These are phyloP conservation scores for Neopelma chrysocephalum DNA, from an alignment of 2,797 vertebrate species.

Conservation along the genomic window DNA sequence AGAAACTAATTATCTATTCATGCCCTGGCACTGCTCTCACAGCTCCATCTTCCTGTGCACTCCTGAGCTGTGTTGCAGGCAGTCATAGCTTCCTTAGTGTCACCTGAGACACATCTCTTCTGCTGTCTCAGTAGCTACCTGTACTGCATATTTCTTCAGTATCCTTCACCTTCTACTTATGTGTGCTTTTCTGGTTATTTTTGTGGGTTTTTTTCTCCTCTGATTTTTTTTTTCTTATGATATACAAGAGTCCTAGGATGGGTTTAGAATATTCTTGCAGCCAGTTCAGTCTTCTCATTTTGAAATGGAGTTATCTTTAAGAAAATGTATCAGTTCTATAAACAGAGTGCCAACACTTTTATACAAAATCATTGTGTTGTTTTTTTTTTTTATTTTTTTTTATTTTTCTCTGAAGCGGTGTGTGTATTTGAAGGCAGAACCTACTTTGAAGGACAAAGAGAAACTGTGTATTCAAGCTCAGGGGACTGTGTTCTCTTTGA, in stretches of 20 bases:
- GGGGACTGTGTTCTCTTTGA: constrained; percentile 90
- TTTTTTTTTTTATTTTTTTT: neutral
- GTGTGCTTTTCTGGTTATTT: neutral
- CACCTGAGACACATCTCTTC: rapidly evolving
- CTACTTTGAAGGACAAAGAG: constrained; percentile 89
- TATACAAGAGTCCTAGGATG: neutral
- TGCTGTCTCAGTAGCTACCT: neutral
- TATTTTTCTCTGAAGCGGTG: constrained; percentile 77
- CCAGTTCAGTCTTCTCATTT: neutral
- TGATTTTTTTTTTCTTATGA: neutral
- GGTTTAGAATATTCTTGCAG: neutral
- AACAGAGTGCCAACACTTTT: neutral
- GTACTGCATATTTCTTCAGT: neutral
- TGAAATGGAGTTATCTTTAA: neutral
- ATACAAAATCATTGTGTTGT: neutral
- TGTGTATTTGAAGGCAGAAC: constrained; percentile 88
- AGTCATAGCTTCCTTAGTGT: neutral
- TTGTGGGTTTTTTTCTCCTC: rapidly evolving
- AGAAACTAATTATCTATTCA: neutral
- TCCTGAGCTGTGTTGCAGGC: neutral
- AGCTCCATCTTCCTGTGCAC: neutral
- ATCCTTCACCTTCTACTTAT: neutral
- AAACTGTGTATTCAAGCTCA: constrained; percentile 85
- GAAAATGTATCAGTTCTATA: neutral
- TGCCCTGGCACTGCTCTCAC: neutral